Evolutionary conservation across 2,797 vertebrate species (phyloP).

Genomic region (Oryzias dopingdopingensis): DNA sequence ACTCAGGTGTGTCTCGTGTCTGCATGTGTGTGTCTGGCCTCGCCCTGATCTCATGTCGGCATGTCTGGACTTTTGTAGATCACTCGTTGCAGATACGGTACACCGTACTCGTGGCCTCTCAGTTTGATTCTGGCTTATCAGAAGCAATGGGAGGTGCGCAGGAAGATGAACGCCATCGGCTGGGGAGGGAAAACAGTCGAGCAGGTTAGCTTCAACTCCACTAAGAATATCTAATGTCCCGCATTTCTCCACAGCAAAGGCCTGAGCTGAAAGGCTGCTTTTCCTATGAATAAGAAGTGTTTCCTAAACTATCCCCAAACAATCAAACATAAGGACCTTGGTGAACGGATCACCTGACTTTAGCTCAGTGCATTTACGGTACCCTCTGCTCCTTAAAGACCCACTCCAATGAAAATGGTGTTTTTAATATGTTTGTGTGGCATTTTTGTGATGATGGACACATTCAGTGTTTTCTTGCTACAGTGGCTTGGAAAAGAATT

Average conservation of each 20-base stretch:
- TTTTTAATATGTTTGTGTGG: no score
- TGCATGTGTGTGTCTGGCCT: not conserved
- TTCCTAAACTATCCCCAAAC: no score
- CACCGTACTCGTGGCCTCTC: constrained; percentile 95
- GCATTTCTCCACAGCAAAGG: fast-evolving
- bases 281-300: not conserved
- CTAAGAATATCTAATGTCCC: constrained; percentile 12
- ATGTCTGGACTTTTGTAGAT: constrained; percentile 75
- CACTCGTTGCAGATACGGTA: constrained; percentile 90
- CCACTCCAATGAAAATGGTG: no score
- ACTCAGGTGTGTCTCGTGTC: constrained; percentile 81
- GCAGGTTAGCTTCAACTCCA: constrained; percentile 79
- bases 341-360: no score
- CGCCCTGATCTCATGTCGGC: not conserved
- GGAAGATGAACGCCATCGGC: constrained; percentile 96
- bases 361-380: no score
- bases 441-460: no score
- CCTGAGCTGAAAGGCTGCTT: not conserved
- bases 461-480: no score
- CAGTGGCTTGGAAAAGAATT: no score
- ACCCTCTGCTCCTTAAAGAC: no score
- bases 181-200: constrained; percentile 91
- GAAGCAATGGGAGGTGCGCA: constrained; percentile 94
- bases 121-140: constrained; percentile 91
- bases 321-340: no score